A percentile compares a stretch with the other conserved stretches of the same genome.
Evolutionary conservation across 2,797 vertebrate species (phyloP).

Genomic region (Tangara arthus): DNA sequence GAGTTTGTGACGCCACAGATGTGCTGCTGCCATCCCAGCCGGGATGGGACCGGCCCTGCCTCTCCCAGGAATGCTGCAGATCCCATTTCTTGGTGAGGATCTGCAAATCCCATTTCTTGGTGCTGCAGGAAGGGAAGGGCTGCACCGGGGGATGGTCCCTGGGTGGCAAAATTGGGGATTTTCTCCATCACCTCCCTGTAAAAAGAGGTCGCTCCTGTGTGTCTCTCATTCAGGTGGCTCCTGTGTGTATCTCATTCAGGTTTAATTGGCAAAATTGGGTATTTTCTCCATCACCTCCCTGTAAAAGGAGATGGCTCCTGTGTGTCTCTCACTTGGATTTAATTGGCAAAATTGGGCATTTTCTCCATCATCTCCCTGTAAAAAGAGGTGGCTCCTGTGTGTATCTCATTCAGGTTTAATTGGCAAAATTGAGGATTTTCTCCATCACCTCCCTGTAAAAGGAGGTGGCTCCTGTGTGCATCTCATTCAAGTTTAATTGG

Average conservation of each 20-base stretch:
- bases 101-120: neutral
- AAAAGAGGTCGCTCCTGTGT: neutral
- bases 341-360: rapidly evolving
- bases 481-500: neutral
- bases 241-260: neutral
- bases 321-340: neutral
- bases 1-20: neutral
- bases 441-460: neutral
- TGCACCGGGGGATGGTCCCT: rapidly evolving
- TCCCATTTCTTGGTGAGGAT: neutral
- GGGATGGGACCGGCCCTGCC: too few relatives aligned
- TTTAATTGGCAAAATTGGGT: rapidly evolving
- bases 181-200: neutral
- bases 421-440: neutral
- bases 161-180: neutral
- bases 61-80: neutral
- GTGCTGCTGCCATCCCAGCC: neutral
- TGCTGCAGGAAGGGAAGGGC: neutral
- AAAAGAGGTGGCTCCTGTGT: neutral
- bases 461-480: neutral
- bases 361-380: neutral
- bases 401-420: neutral
- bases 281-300: neutral
- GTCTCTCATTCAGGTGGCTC: neutral
- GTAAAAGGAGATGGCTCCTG: neutral